Evolutionary conservation across 1,140 invertebrate species (phyloP), one percentile per base, ranked within the genome.

Genomic region (Alviniconcha marisindica): DNA sequence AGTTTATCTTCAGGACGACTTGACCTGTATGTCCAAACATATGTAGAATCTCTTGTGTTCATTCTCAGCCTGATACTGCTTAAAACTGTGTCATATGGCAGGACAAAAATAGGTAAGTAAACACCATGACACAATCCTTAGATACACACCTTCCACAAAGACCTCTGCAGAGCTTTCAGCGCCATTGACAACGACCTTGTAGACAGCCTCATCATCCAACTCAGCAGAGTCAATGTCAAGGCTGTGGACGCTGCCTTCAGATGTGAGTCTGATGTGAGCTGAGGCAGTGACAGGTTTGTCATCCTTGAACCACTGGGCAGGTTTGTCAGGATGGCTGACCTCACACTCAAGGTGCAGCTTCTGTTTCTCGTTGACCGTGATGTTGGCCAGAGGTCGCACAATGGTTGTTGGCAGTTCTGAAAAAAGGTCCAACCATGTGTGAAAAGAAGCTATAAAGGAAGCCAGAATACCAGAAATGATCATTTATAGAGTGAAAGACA

Each of bases 201-300:
- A 98, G 92, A 97, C 96, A 48, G 95, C 94, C 87, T 96, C 95
- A 92, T 98, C 97, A 83, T 96, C 96, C 74, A 95, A 94, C 1
- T 95, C 95, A n/a, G 95, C 96, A 86, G 96, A 96, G 80, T 95
- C 95, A 28, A 99, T 95, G 38, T 38, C 63, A 40, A 87, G 83
- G 33, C 96, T 83, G 92, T 94, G 85, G 96, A 95, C 84, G 92
- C 94, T 79, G 95, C 95, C 84, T 93, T 99, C 98, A 14, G 97
- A 94, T 33, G 97, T 97, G 92, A 99, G 98, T 90, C 95, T 96
- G 87, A 98, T 93, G 97, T 98, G 99, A 87, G 97, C 95, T 54
- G 87, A 88, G 73, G 88, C 85, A 18, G 79, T 76, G 63, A 91
- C 82, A 84, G 95, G 95, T 71, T 95, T 93, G 15, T 95, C 95